Base-by-base conservation (phyloP, 2,888 invertebrate genomes). In the Aphrophora alni region DNA sequence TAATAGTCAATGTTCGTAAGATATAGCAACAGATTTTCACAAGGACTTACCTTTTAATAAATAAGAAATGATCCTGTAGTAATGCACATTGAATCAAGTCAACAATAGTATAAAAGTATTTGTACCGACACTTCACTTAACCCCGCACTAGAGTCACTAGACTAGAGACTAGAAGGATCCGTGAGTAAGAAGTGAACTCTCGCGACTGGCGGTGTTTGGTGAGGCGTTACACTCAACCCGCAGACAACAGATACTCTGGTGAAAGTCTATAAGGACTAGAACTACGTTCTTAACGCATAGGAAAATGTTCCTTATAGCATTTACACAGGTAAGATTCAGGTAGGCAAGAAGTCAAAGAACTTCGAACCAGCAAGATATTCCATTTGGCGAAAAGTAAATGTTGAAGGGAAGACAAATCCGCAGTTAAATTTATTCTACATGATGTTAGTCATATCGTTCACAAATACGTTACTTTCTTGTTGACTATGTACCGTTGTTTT, bases 311-410 rank as follows among this genome's bases (percentile, higher is more conserved):
- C 59, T 59, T 59, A 4, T 59, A 59, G 59, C 59, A 14, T 21
- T 14, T 59, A 21, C 21, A 59, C 59, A 59, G 59, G 59, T 59
- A 59, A 59, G 59, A n/a, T 59, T 21, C 59, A 59, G 59, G 59
- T 59, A 59, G 59, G 59, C 59, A 59, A 59, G 59, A 59, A 59
- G 59, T 21, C 59, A 59, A 59, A 59, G 59, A 59, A 21, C 59
- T 59, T 59, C 59, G 14, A n/a, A 59, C 59, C 3, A 2, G 59
- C 21, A 44, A 59, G 59, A 59, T 21, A 14, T 59, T 59, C 59
- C 59, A 59, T 21, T 14, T 59, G 59, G 59, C 59, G 17, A 44
- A 44, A 44, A 44, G 14, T 44, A 14, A 14, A 44, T 44, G 44
- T 44, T 44, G 59, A 59, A 8, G 59, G 59, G 21, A 59, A 21